Conservation (phyloP, 2,888 invertebrate species). For the Lasioglossum leucozonium region DNA sequence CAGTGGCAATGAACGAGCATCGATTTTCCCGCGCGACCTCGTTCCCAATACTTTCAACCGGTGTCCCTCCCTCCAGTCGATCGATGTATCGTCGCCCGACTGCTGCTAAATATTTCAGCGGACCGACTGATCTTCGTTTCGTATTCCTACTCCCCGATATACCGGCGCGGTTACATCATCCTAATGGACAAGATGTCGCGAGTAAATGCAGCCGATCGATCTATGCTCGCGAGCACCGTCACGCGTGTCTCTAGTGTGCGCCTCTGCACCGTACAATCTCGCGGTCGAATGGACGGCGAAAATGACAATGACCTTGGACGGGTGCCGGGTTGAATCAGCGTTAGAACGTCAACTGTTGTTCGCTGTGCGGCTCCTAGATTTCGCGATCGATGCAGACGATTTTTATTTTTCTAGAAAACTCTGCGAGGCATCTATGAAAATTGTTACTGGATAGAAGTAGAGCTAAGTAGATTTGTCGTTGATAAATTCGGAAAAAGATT, state of each 20-base stretch:
- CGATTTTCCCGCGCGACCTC: slow-evolving; percentile 43
- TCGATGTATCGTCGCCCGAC: slow-evolving; percentile 60
- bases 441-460: no score
- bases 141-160: slow-evolving; percentile 1
- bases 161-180: not conserved
- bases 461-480: no score
- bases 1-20: slow-evolving; percentile 43
- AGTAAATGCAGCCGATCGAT: slow-evolving; percentile 34
- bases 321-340: not conserved
- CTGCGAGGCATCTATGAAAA: no score
- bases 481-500: no score
- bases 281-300: not conserved
- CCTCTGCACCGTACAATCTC: not conserved
- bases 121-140: slow-evolving; percentile 45
- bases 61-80: slow-evolving; percentile 33
- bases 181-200: slow-evolving; percentile 10
- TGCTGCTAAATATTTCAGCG: slow-evolving; percentile 59
- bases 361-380: no score
- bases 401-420: no score
- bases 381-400: no score
- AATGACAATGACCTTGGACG: slow-evolving; percentile 32
- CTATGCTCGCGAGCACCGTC: not conserved
- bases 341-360: not conserved
- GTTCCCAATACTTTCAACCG: slow-evolving; percentile 41
- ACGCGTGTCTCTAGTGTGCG: not conserved